Evolutionary conservation across 1,140 invertebrate species (phyloP).

Genomic region (Cyclina sinensis): DNA sequence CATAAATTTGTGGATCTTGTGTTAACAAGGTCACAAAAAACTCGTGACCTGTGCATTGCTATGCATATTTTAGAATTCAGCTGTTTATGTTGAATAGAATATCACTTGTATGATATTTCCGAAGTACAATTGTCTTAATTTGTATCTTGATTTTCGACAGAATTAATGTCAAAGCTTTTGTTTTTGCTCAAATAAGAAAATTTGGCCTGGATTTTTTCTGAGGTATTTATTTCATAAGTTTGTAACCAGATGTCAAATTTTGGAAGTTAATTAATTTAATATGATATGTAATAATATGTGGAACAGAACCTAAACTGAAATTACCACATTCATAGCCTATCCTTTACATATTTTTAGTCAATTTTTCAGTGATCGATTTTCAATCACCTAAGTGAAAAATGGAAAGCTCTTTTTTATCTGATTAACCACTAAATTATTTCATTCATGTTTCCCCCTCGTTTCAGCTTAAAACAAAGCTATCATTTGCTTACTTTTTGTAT

Average conservation of each 20-base stretch:
- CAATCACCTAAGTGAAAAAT: background rate
- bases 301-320: background rate
- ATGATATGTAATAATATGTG: slow-evolving; percentile 17
- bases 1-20: background rate
- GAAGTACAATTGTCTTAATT: background rate
- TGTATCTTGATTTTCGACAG: background rate
- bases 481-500: background rate
- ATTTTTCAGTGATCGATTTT: slow-evolving; percentile 2
- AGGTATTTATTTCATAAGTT: background rate
- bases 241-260: background rate
- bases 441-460: slow-evolving; percentile 5
- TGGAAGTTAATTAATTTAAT: background rate
- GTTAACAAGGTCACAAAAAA: background rate
- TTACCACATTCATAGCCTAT: background rate
- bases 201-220: background rate
- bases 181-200: background rate
- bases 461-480: too few species aligned
- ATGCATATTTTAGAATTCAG: background rate
- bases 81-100: background rate
- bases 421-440: background rate
- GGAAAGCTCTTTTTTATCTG: slow-evolving; percentile 7
- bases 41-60: background rate
- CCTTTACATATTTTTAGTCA: slow-evolving; percentile 7
- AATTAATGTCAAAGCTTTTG: background rate
- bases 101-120: background rate